Evolutionary conservation across 2,888 invertebrate species (phyloP).

Genomic region (Parelbella ahira): DNA sequence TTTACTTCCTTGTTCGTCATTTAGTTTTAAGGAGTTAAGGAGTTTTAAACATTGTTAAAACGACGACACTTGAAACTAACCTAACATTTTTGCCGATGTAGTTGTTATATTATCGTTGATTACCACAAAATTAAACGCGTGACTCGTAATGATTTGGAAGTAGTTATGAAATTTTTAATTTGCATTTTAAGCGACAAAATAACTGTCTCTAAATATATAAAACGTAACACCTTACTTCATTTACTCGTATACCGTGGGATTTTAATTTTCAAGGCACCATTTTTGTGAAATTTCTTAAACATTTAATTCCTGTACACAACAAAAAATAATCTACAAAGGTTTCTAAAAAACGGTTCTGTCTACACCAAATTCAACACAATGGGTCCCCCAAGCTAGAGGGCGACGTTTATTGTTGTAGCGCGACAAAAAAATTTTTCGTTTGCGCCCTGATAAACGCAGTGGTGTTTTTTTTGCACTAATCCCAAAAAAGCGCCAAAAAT

Average conservation of each 20-base stretch:
- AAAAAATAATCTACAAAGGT: conserved; percentile 17
- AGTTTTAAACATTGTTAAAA: no score
- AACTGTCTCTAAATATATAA: not conserved
- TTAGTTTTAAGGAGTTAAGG: no score
- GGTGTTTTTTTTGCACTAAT: conserved; percentile 42
- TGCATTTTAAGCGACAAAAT: conserved; percentile 8
- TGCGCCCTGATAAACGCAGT: conserved; percentile 35
- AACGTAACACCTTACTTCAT: not conserved
- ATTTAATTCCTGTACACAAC: conserved; percentile 6
- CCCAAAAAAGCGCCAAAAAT: conserved; percentile 55
- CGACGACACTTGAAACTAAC: no score
- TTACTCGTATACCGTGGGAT: conserved; percentile 7
- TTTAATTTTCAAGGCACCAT: conserved; percentile 8
- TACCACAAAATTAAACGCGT: conserved; percentile 25
- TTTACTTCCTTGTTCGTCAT: no score
- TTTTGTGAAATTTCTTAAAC: conserved; percentile 12
- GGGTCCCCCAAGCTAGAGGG: conserved; percentile 52
- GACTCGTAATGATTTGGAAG: conserved; percentile 26
- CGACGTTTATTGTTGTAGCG: conserved; percentile 60
- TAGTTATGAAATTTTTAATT: conserved; percentile 21
- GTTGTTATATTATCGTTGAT: no score
- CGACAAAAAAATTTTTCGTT: conserved; percentile 44
- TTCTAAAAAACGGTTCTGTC: conserved; percentile 22
- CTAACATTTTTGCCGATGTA: no score
- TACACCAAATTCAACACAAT: conserved; percentile 46